Conservation (phyloP, 2,888 invertebrate genomes). For the Eupithecia dodoneata region DNA sequence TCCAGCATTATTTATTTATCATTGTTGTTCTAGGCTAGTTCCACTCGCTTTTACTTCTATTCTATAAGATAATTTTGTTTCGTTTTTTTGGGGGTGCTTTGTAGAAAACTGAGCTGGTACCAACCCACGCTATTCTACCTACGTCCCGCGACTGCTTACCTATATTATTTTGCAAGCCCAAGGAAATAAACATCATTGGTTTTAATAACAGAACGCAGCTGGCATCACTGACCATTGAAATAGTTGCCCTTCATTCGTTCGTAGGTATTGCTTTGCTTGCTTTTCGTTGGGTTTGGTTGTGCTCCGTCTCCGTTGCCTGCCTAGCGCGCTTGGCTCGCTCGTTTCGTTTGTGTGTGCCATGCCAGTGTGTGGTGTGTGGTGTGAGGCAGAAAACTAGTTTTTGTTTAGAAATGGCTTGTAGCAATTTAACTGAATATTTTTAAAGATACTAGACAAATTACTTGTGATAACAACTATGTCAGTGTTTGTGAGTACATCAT, state of each 20-base stretch:
- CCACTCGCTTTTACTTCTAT: too few species aligned
- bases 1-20: too few species aligned
- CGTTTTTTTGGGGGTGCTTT: too few species aligned
- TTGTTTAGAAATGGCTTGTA: conserved; percentile 47
- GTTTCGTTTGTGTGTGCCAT: conserved; percentile 44
- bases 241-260: conserved; percentile 32
- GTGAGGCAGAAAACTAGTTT: conserved; percentile 50
- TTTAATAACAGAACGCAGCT: neutral
- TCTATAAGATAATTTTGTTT: too few species aligned
- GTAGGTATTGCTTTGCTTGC: conserved; percentile 12
- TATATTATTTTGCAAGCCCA: too few species aligned
- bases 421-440: conserved; percentile 37
- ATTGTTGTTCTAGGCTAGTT: too few species aligned
- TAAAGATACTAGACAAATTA: conserved; percentile 29
- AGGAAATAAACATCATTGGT: too few species aligned
- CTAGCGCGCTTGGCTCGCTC: conserved; percentile 56
- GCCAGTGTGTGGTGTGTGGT: neutral
- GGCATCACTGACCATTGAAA: conserved; percentile 15
- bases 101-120: too few species aligned
- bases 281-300: conserved; percentile 46
- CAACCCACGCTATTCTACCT: too few species aligned
- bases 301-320: conserved; percentile 45
- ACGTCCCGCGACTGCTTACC: too few species aligned
- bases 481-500: conserved; percentile 55
- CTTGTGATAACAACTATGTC: conserved; percentile 59